Conservation (phyloP, 2,113 vertebrate species). For the Porphyrio hochstetteri region DNA sequence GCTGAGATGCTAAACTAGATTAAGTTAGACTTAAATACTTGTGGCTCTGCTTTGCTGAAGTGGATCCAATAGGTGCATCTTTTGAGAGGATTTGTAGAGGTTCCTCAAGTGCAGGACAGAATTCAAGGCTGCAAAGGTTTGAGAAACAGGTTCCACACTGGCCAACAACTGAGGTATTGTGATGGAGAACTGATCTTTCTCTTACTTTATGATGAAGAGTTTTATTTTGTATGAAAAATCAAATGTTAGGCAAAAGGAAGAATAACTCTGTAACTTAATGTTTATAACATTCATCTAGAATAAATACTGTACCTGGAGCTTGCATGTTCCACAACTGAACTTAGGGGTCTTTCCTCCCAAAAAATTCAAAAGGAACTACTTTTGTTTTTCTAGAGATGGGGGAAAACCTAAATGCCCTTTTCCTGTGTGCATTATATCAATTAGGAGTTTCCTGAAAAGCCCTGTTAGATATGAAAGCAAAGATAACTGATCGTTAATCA, state of each 20-base stretch:
- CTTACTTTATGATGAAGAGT: neutral
- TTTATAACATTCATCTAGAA: neutral
- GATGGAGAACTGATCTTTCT: neutral
- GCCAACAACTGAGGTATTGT: rapidly evolving
- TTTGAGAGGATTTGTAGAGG: neutral
- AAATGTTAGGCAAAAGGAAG: neutral
- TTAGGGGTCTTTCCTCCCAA: neutral
- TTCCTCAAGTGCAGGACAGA: neutral
- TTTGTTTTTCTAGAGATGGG: neutral
- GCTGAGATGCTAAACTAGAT: neutral
- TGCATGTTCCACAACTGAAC: neutral
- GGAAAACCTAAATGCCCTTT: rapidly evolving
- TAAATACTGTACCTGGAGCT: neutral
- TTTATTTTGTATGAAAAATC: neutral
- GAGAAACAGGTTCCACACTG: neutral
- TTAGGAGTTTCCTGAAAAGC: neutral
- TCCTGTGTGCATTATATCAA: neutral
- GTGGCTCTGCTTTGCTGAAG: neutral
- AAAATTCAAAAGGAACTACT: neutral
- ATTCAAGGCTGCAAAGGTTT: neutral
- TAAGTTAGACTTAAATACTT: neutral
- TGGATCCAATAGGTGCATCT: neutral
- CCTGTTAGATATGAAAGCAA: neutral
- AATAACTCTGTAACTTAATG: neutral
- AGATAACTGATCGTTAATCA: neutral